Evolutionary conservation across 1,140 invertebrate species (phyloP).

Genomic region (Papilio xuthus): DNA sequence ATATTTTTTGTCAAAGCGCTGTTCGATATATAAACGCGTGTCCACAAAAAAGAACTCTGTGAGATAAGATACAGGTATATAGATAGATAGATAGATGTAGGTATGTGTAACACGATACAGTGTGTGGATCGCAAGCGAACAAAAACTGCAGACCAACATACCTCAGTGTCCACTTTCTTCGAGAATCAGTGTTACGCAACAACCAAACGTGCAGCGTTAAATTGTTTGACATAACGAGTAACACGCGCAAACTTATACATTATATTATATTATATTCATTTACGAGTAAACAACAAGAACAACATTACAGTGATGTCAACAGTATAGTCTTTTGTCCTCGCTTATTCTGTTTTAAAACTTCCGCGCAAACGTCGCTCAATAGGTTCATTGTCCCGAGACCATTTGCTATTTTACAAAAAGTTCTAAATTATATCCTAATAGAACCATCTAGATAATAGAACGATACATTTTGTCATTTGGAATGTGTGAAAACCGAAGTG

Average conservation of each 20-base stretch:
- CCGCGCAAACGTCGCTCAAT: neutral
- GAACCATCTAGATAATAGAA: no score
- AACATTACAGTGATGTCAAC: neutral
- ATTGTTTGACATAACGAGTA: constrained; percentile 23
- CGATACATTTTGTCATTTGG: neutral
- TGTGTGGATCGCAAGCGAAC: constrained; percentile 35
- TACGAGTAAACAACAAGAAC: no score
- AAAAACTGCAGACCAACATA: constrained; percentile 34
- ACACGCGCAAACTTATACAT: constrained; percentile 7
- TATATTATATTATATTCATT: neutral
- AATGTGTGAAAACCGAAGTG: neutral
- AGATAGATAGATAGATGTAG: neutral
- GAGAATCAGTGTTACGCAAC: constrained; percentile 37
- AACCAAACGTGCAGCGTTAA: constrained; percentile 39
- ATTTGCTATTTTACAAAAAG: no score
- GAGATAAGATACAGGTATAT: neutral
- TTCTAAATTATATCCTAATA: no score
- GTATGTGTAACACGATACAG: constrained; percentile 23
- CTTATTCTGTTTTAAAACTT: neutral
- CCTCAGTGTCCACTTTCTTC: constrained; percentile 35
- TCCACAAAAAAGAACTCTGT: constrained; percentile 14
- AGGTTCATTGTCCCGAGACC: neutral
- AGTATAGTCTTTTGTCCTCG: neutral
- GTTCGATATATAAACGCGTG: neutral
- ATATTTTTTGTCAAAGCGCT: constrained; percentile 5